Evolutionary conservation across 2,113 vertebrate genomes (phyloP).

Genomic region (Hepsetus odoe): DNA sequence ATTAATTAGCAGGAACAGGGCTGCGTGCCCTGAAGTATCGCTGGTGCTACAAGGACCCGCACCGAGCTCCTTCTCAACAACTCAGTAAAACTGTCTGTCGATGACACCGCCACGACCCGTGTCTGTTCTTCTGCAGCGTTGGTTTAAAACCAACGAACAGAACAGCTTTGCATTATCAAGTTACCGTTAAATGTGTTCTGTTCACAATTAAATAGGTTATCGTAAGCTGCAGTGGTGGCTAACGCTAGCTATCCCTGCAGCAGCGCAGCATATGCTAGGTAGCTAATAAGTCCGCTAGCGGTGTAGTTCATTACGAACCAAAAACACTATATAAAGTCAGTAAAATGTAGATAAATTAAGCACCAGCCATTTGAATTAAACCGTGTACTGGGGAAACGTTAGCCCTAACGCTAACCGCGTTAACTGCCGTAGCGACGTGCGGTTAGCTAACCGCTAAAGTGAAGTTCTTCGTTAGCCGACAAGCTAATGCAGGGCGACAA

Average conservation of each 20-base stretch:
- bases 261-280: background rate
- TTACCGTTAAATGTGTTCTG: background rate
- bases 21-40: background rate
- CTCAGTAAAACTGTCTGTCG: background rate
- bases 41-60: background rate
- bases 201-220: background rate
- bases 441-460: slow-evolving; percentile 14
- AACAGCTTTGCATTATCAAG: background rate
- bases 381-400: too few species aligned
- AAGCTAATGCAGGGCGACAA: slow-evolving; percentile 1
- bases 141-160: background rate
- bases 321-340: background rate
- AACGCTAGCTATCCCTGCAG: background rate
- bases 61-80: background rate
- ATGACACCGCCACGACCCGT: background rate
- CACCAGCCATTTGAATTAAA: too few species aligned
- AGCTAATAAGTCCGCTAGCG: background rate
- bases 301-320: background rate
- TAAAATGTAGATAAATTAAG: too few species aligned
- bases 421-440: background rate
- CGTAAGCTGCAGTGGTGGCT: background rate
- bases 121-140: background rate
- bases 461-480: slow-evolving; percentile 4
- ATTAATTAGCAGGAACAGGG: background rate
- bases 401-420: background rate